A percentile compares a stretch with the other conserved stretches of the same genome.
Conservation (phyloP, 2,888 invertebrate genomes). For the Tiliacea aurago region DNA sequence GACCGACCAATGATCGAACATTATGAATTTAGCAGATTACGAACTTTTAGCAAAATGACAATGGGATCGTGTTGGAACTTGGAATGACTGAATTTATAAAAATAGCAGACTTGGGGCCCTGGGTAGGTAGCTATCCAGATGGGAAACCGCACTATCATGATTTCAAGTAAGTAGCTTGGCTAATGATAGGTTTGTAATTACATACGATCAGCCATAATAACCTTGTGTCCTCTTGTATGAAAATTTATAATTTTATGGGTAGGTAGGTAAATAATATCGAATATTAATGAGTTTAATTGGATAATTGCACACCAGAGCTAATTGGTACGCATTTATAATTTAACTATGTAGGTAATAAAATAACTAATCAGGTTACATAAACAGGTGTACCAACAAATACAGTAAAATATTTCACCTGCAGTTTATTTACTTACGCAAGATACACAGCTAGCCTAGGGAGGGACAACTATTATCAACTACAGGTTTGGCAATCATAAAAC, state of each 20-base stretch:
- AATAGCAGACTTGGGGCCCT: too few species aligned
- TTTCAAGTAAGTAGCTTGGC: conserved; percentile 14
- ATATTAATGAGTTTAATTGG: conserved; percentile 47
- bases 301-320: conserved; percentile 46
- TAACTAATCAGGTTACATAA: conserved; percentile 13
- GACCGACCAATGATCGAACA: too few species aligned
- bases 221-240: conserved; percentile 28
- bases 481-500: conserved; percentile 62
- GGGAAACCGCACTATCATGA: conserved; percentile 13
- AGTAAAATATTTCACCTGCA: conserved; percentile 56
- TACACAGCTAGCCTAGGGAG: conserved; percentile 11
- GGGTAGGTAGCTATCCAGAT: background rate
- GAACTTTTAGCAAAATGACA: too few species aligned
- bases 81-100: too few species aligned
- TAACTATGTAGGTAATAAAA: conserved; percentile 31
- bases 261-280: conserved; percentile 10
- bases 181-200: conserved; percentile 35
- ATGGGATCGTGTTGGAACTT: too few species aligned
- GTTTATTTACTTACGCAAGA: conserved; percentile 59
- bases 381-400: conserved; percentile 30
- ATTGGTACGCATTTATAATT: conserved; percentile 43
- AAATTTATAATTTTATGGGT: conserved; percentile 22
- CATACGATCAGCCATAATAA: conserved; percentile 9
- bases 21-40: too few species aligned
- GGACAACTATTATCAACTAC: conserved; percentile 56